Conservation (phyloP, 2,113 vertebrate species). For the Maylandia zebra region DNA sequence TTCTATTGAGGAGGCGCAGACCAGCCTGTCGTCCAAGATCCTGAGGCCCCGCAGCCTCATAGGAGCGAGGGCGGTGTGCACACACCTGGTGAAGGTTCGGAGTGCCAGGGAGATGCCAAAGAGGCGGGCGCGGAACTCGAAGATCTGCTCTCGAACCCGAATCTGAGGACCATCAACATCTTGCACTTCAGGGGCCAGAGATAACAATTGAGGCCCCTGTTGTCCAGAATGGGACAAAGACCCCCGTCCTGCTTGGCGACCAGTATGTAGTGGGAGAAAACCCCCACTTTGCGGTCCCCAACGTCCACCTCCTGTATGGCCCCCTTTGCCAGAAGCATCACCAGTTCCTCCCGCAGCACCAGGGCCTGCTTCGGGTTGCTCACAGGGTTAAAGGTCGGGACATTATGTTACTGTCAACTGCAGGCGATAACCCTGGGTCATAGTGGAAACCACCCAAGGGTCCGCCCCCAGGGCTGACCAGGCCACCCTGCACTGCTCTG, state of each 20-base stretch:
- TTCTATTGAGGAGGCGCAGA: no score
- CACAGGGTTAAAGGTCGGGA: fast-evolving
- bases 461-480: neutral
- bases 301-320: no score
- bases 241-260: no score
- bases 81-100: fast-evolving
- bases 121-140: fast-evolving
- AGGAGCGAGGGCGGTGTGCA: fast-evolving
- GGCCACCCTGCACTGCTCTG: fast-evolving
- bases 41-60: fast-evolving
- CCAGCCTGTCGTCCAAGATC: fast-evolving
- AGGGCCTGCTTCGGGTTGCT: fast-evolving
- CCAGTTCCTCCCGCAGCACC: fast-evolving
- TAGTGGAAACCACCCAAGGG: neutral
- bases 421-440: fast-evolving
- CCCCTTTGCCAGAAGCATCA: no score
- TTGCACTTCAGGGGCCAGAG: no score
- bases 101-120: neutral
- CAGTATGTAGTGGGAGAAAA: no score
- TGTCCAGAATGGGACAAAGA: no score
- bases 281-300: no score
- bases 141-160: fast-evolving
- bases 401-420: neutral
- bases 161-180: neutral
- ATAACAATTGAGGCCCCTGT: no score